Percentiles rank a stretch among this genome's conserved stretches.
Conservation (phyloP, 1,140 invertebrate species). For the Luehdorfia chinensis region DNA sequence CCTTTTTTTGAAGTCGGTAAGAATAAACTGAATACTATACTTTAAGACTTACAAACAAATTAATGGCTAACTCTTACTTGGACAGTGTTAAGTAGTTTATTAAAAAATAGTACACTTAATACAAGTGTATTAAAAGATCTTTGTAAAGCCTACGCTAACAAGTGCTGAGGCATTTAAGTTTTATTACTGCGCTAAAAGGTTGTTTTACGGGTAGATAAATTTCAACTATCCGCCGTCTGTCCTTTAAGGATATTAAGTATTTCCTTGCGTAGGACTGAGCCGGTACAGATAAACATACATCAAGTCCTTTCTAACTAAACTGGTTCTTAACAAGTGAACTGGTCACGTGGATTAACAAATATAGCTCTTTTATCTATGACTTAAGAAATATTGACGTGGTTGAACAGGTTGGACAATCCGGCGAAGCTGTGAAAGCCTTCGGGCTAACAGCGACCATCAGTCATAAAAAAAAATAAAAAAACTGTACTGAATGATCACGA, state of each 20-base stretch:
- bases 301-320: conserved; percentile 5
- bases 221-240: conserved; percentile 4
- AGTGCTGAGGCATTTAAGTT: conserved; percentile 17
- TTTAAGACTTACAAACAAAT: no score
- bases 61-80: no score
- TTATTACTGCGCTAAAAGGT: conserved; percentile 15
- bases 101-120: conserved; percentile 2
- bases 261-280: conserved; percentile 13
- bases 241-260: conserved; percentile 13
- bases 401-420: no score
- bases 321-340: conserved; percentile 1
- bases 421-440: no score
- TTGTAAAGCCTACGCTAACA: conserved; percentile 4
- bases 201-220: conserved; percentile 14
- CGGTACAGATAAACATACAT: conserved; percentile 1
- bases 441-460: no score
- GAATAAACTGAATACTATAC: no score
- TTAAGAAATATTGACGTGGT: conserved; percentile 6
- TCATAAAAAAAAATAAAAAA: no score
- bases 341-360: neutral
- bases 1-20: no score
- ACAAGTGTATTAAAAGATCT: conserved; percentile 10
- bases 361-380: neutral
- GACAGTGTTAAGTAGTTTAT: no score
- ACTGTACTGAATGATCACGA: no score